Percentiles rank a stretch among this genome's conserved stretches.
Conservation (phyloP, 2,113 vertebrate genomes). For the Ancistrus triradiatus region DNA sequence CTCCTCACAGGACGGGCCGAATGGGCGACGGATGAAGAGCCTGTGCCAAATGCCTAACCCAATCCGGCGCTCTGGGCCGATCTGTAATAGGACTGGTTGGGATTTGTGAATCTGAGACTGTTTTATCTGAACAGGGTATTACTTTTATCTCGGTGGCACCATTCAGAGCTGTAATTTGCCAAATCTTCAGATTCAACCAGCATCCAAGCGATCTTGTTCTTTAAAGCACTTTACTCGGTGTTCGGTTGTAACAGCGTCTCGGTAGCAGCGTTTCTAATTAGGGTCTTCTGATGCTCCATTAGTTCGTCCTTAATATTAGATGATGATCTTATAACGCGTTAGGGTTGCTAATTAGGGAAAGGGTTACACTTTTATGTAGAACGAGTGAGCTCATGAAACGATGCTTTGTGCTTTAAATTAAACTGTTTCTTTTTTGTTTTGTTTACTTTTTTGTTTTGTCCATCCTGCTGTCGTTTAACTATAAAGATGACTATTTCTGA, state of each 20-base stretch:
- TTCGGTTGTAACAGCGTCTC: background rate
- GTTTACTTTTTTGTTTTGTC: background rate
- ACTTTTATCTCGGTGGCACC: background rate
- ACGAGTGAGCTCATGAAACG: too few relatives aligned
- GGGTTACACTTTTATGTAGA: background rate
- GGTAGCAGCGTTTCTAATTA: background rate
- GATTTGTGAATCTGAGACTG: background rate
- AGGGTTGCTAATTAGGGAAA: background rate
- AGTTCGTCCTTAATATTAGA: background rate
- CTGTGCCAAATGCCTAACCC: background rate
- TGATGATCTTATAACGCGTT: too few relatives aligned
- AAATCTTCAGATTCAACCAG: background rate
- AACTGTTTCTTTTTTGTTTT: background rate
- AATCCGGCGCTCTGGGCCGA: background rate
- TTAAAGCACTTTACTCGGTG: background rate
- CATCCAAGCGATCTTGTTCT: background rate
- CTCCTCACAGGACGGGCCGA: too few relatives aligned
- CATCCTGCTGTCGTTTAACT: too few relatives aligned
- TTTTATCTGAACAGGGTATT: background rate
- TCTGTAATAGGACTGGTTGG: background rate
- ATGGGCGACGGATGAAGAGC: too few relatives aligned
- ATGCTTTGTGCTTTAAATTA: background rate
- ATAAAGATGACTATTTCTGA: slow-evolving; percentile 19
- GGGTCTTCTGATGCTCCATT: background rate
- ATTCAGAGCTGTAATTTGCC: background rate